Evolutionary conservation across 1,140 invertebrate genomes (phyloP), one percentile per base, ranked within the genome.

Genomic region (Saccostrea glomerata): DNA sequence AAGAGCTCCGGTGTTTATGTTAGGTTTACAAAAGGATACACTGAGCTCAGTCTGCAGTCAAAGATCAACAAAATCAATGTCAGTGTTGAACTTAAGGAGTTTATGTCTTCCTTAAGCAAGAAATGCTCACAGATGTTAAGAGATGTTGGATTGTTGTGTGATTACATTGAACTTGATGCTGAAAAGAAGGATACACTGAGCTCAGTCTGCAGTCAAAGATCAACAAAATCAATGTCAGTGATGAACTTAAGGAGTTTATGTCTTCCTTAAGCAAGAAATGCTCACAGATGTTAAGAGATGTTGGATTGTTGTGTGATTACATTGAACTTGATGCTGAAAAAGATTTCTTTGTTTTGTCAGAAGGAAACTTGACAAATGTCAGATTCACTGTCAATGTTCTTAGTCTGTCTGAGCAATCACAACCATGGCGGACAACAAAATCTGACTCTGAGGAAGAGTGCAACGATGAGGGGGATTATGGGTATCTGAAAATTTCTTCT

Each of bases 151-250:
- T 17, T 77, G 70, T 30, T 77, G 30, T 77, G 70, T 77, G 70
- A 77, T 77, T 77, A 77, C 70, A 77, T 77, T 77, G 70, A 77
- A 77, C 70, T 77, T 77, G 70, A 77, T 77, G n/a, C n/a, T n/a
- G n/a, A n/a, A n/a, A n/a, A n/a, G n/a, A 77, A 77, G 70, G 70
- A 77, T 77, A 77, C 70, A 77, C 70, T 36, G 70, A 77, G 23
- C 70, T 77, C 15, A 77, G 70, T 25, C 25, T 77, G 9, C 70
- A 77, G 25, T 30, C 70, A 7, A 77, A 77, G 70, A 77, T 77
- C 70, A 77, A 77, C 25, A 77, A 30, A 30, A 77, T 30, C 25
- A 3, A 25, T 17, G 70, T 77, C 25, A 77, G 70, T 77, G 70
- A 77, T 13, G 70, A 77, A 25, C 70, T 77, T 77, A 77, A 77